Conservation (phyloP, 2,113 vertebrate species). For the Oophaga pumilio region DNA sequence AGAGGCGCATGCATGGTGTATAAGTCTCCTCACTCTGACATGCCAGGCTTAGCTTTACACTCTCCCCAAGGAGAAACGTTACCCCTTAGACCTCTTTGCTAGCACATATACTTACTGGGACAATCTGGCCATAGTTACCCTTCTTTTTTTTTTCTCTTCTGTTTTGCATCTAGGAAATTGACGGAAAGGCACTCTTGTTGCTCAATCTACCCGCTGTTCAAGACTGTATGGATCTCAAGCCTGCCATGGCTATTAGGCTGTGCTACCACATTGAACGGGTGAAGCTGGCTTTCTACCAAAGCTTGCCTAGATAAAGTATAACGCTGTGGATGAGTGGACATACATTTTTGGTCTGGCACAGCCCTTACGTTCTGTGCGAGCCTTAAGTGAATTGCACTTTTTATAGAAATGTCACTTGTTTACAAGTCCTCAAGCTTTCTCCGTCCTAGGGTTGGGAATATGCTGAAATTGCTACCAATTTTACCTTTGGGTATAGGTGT, state of each 20-base stretch:
- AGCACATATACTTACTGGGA: not conserved
- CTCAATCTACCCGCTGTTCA: slow-evolving; percentile 96
- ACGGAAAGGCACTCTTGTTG: slow-evolving; percentile 94
- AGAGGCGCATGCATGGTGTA: too few species aligned
- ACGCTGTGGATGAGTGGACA: not conserved
- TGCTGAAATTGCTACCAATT: slow-evolving; percentile 5
- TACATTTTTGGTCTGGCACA: not conserved
- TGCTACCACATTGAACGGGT: slow-evolving; percentile 98
- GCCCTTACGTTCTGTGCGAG: not conserved
- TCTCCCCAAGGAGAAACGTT: too few species aligned
- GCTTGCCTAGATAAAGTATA: slow-evolving; percentile 86
- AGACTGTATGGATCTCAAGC: slow-evolving; percentile 98
- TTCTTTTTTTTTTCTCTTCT: not conserved
- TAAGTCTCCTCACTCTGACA: too few species aligned
- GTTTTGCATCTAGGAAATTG: slow-evolving; percentile 83
- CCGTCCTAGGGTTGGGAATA: slow-evolving; percentile 1
- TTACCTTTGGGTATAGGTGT: slow-evolving; percentile 1
- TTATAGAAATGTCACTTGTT: slow-evolving; percentile 46
- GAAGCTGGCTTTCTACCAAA: slow-evolving; percentile 98
- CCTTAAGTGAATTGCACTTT: slow-evolving; percentile 56
- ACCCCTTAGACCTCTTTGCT: too few species aligned
- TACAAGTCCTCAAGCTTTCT: slow-evolving; percentile 36
- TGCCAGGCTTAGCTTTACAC: too few species aligned
- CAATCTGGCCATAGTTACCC: not conserved
- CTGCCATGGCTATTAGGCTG: slow-evolving; percentile 95